Conservation (phyloP, 2,113 vertebrate genomes). For the Lanius collurio region DNA sequence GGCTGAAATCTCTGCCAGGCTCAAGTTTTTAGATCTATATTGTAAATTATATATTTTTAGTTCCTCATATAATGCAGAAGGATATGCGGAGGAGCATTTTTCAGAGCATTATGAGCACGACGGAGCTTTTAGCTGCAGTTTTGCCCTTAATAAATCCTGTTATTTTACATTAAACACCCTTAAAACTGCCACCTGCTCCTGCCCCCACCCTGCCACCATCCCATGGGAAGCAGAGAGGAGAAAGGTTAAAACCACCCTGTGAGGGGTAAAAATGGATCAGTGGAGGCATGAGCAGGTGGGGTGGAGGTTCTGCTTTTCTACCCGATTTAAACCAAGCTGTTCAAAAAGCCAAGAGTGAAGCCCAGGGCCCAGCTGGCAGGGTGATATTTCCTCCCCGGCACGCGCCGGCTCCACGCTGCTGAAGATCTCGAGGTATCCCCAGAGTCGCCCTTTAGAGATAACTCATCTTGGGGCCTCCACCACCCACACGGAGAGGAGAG, state of each 20-base stretch:
- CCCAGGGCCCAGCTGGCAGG: not conserved
- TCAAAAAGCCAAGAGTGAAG: not conserved
- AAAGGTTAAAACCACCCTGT: not conserved
- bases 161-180: not conserved
- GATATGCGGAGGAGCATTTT: not conserved
- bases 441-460: constrained; percentile 78
- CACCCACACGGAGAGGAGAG: constrained; percentile 74
- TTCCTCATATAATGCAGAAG: not conserved
- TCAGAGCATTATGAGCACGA: not conserved
- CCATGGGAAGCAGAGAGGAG: not conserved
- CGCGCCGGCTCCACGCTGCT: constrained; percentile 29
- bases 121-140: not conserved
- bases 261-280: not conserved
- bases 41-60: not conserved
- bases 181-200: not conserved
- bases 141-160: not conserved
- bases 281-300: accelerated
- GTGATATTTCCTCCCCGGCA: not conserved
- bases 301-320: not conserved
- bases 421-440: constrained; percentile 78
- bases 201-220: accelerated
- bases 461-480: constrained; percentile 69
- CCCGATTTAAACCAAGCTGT: not conserved
- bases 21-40: not conserved
- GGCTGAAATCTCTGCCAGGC: not conserved